Percentiles rank a stretch among this genome's conserved stretches.
Evolutionary conservation across 2,113 vertebrate genomes (phyloP).

Genomic region (Microcebus murinus): DNA sequence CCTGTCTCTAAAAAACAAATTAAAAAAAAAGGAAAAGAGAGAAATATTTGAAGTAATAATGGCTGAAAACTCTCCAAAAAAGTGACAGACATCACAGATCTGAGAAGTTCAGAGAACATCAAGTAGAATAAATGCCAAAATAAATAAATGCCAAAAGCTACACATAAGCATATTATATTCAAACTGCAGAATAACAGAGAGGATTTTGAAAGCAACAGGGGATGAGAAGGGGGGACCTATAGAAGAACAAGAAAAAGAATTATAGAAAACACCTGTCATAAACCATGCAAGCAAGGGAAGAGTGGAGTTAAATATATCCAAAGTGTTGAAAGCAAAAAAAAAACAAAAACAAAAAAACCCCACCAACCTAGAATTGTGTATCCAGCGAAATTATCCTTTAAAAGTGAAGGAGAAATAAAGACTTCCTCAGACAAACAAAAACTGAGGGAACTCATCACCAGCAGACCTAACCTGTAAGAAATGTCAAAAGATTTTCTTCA

Average conservation of each 20-base stretch:
- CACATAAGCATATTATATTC: accelerated
- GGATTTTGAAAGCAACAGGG: background rate
- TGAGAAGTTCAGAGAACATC: background rate
- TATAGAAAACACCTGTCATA: background rate
- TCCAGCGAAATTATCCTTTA: background rate
- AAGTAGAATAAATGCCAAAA: background rate
- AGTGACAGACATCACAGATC: background rate
- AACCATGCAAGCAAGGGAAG: background rate
- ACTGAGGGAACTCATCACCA: background rate
- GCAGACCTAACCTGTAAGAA: background rate
- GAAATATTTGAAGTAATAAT: background rate
- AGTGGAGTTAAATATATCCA: background rate
- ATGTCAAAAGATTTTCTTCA: background rate
- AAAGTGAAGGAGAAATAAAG: background rate
- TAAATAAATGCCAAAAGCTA: background rate
- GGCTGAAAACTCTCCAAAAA: background rate
- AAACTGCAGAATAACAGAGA: background rate
- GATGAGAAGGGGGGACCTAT: accelerated
- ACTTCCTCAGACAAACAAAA: background rate
- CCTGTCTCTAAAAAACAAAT: background rate
- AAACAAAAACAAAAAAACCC: background rate
- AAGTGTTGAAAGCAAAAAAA: background rate
- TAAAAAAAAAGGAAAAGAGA: background rate
- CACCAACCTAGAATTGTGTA: background rate
- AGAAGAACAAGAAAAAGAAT: background rate